Conservation (phyloP, 37 sponge, comb jelly and placozoan genomes). For the Aphrocallistes beatrix region DNA sequence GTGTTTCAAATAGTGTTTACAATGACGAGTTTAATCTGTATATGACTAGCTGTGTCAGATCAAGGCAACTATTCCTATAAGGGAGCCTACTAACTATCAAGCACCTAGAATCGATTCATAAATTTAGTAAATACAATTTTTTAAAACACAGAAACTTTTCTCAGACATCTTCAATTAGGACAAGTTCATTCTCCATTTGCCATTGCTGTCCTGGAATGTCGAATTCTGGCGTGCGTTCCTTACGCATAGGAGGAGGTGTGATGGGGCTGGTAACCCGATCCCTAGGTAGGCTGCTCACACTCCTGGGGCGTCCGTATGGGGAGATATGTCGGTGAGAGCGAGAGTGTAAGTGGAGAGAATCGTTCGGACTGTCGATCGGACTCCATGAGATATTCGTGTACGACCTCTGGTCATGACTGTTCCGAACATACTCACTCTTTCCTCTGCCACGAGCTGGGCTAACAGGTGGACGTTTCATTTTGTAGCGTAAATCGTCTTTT, state of each 20-base stretch:
- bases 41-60: not conserved
- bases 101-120: not conserved
- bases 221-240: not conserved
- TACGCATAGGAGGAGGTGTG: not conserved
- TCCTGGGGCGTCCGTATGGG: not conserved
- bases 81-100: not conserved
- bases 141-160: not conserved
- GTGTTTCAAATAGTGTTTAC: not conserved
- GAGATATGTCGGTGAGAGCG: not conserved
- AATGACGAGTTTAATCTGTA: not conserved
- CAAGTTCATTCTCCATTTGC: slow-evolving; percentile 7
- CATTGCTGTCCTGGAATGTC: not conserved
- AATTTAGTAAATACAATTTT: not conserved
- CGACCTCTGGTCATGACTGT: not conserved
- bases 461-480: not conserved
- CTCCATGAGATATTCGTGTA: slow-evolving; percentile 13
- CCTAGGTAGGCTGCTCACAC: not conserved
- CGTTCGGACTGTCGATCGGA: not conserved
- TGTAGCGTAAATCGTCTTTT: not conserved
- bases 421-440: not conserved
- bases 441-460: not conserved
- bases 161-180: not conserved
- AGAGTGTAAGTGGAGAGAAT: not conserved
- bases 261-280: not conserved
- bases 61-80: too few relatives aligned